Evolutionary conservation across 2,888 invertebrate species (phyloP), one percentile per base, ranked within the genome.

Genomic region (Cremastinae sp.): DNA sequence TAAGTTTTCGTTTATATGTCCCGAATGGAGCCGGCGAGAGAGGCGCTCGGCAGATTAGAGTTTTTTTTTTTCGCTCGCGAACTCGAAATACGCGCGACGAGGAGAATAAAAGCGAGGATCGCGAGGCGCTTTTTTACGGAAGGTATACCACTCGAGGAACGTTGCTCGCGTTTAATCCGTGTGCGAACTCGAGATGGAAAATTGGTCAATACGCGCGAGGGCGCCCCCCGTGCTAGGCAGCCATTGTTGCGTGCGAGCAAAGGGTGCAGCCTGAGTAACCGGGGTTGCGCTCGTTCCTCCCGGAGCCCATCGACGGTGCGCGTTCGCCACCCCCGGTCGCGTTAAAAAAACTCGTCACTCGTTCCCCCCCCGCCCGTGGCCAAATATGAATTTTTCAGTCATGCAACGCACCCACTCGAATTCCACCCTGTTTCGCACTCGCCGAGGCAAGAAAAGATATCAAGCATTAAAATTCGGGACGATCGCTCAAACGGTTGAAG

Each of bases 191-290:
- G 59, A 54, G 54, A 71, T 28, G 70, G 49, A 76, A 81, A 80
- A 77, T 79, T 79, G 79, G 79, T 84, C 81, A 82, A 84, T 84
- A 83, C 86, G 45, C 86, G 85, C 83, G 83, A 84, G 84, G 84
- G 72, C 69, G 76, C 76, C 76, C 76, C 85, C 84, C 83, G 82
- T 81, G 81, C 82, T 84, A 86, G 87, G 85, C 87, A 86, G 89
- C 89, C 89, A 89, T 89, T 83, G 88, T 88, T 87, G 87, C 86
- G 84, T 83, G 87, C 82, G 79, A 81, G 82, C 80, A 77, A 84
- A 85, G 87, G 87, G 88, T 88, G 87, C 83, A 85, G 82, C 79
- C 80, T 20, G 62, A 74, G 73, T 77, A 79, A 79, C 79, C 80
- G 80, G 77, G 80, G 74, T 73, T 73, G 79, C 62, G 73, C 56